Evolutionary conservation across 2,888 invertebrate genomes (phyloP).

Genomic region (Aporophyla lueneburgensis): DNA sequence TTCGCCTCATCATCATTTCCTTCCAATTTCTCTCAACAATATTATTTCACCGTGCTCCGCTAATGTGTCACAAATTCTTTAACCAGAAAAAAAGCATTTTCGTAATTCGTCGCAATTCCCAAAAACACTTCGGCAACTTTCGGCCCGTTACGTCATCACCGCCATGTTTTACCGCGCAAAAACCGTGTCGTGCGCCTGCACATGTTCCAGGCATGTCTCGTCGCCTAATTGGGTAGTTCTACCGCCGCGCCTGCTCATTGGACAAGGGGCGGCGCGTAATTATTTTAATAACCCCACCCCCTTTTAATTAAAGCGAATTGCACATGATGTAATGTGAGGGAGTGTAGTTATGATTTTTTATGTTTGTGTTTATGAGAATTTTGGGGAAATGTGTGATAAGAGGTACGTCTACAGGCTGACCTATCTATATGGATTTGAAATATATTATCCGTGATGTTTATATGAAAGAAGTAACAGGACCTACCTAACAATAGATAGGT

Average conservation of each 20-base stretch:
- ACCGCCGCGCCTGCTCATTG: slow-evolving; percentile 81
- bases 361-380: slow-evolving; percentile 22
- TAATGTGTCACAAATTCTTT: slow-evolving; percentile 55
- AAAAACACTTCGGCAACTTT: slow-evolving; percentile 59
- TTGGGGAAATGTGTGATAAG: slow-evolving; percentile 22
- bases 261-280: slow-evolving; percentile 86
- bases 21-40: slow-evolving; percentile 2
- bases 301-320: slow-evolving; percentile 84
- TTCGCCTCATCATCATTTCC: not conserved
- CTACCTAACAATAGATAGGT: not conserved
- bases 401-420: not conserved
- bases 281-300: slow-evolving; percentile 89
- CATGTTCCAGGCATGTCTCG: slow-evolving; percentile 76
- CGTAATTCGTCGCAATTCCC: slow-evolving; percentile 57
- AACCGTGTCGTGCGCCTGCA: slow-evolving; percentile 76
- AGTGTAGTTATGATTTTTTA: slow-evolving; percentile 53
- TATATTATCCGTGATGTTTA: not conserved
- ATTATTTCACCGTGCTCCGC: slow-evolving; percentile 26
- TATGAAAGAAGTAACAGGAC: not conserved
- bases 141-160: slow-evolving; percentile 71
- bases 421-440: not conserved
- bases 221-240: slow-evolving; percentile 85
- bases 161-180: slow-evolving; percentile 81
- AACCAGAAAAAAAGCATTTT: slow-evolving; percentile 43
- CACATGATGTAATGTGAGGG: slow-evolving; percentile 45